Evolutionary conservation across 2,888 invertebrate genomes (phyloP), one percentile per base, ranked within the genome.

Genomic region (Deilephila porcellus): DNA sequence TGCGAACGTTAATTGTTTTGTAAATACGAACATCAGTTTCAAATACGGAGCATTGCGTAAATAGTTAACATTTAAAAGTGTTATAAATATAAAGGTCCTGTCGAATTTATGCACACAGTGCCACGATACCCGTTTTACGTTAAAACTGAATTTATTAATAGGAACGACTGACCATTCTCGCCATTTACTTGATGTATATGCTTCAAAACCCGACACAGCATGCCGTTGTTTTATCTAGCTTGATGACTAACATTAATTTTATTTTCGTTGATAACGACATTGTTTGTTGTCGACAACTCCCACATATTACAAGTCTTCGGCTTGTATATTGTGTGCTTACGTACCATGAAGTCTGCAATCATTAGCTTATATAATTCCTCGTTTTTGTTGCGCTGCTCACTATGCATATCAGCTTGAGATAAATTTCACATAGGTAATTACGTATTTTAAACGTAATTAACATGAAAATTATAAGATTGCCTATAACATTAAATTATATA

Each of bases 361-460:
- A 60, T 25, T 60, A 60, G 60, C 32, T 63, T 63, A 63, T 19
- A 63, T 37, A 63, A n/a, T 63, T 34, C n/a, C 37, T 20, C n/a
- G n/a, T 34, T n/a, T n/a, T 63, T 63, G 60, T 60, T 60, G 60
- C 60, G 60, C 60, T 11, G 8, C n/a, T n/a, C 32, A n/a, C 8
- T 25, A 62, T n/a, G 56, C 56, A 56, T 56, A n/a, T 62, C 14
- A 17, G 32, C 20, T 62, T 32, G 14, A 14, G 60, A 62, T 25
- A 62, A 29, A 62, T 62, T 25, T 60, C 60, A 60, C 20, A 17
- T 29, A 62, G 29, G 0, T 62, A 29, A 60, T 29, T 25, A n/a
- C 17, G 1, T 56, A 56, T 6, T 19, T 56, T 17, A 56, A 6
- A 17, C n/a, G 17, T 17, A 6, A 56, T 56, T 56, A 56, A 56